Evolutionary conservation across 2,113 vertebrate species (phyloP).

Genomic region (Passer montanus): DNA sequence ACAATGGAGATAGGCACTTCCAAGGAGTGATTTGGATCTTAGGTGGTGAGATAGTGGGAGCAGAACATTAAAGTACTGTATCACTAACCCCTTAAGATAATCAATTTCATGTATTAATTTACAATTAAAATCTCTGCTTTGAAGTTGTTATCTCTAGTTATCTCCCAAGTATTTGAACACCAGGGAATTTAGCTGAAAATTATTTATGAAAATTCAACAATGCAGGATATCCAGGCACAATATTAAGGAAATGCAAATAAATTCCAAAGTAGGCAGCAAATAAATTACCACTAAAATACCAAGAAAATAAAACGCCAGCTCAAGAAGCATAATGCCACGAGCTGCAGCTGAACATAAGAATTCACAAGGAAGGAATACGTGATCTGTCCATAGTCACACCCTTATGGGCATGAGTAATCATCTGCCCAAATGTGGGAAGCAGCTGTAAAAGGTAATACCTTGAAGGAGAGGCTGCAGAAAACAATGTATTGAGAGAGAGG

Average conservation of each 20-base stretch:
- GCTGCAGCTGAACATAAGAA: background rate
- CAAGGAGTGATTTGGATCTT: slow-evolving; percentile 31
- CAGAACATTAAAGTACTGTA: background rate
- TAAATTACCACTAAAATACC: background rate
- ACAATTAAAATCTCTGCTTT: slow-evolving; percentile 61
- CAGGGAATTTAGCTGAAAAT: slow-evolving; percentile 3
- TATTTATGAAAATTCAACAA: slow-evolving; percentile 36
- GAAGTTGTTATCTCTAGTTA: slow-evolving; percentile 42
- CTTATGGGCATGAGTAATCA: too few species aligned
- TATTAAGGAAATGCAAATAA: slow-evolving; percentile 16
- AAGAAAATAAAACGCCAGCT: background rate
- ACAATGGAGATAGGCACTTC: background rate
- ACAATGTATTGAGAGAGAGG: background rate
- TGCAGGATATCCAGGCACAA: background rate
- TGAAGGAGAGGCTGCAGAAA: background rate
- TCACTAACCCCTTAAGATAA: slow-evolving; percentile 26
- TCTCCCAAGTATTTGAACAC: background rate
- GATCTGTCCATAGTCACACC: background rate
- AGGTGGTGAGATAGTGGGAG: slow-evolving; percentile 4
- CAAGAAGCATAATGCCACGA: background rate
- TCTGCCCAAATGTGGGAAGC: background rate
- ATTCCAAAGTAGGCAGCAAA: background rate
- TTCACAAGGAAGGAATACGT: background rate
- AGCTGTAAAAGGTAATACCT: background rate
- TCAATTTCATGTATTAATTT: slow-evolving; percentile 51